phyloP scores from a whole-genome alignment of 2,113 vertebrate genomes.

The Pogonocichla stellata region DNA sequence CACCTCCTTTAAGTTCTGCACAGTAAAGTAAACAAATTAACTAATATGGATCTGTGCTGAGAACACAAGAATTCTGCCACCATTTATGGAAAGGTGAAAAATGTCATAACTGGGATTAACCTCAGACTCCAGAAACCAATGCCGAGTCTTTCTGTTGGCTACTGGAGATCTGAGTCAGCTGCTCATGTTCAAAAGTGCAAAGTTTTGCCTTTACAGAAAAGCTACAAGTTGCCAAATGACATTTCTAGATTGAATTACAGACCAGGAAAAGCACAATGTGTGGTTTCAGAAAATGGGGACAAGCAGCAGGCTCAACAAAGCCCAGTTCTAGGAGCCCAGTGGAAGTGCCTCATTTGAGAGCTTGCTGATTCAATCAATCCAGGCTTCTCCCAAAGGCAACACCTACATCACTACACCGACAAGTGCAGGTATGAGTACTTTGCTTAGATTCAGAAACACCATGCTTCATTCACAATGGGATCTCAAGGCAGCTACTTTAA shows the following conservation, averaged over 20 bases:
- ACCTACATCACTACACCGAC: background rate
- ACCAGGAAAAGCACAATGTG: background rate
- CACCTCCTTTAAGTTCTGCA: background rate
- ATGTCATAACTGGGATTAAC: background rate
- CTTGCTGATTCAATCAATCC: background rate
- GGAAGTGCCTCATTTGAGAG: fast-evolving
- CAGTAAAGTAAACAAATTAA: background rate
- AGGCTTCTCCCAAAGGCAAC: background rate
- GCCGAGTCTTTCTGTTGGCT: background rate
- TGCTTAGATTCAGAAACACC: background rate
- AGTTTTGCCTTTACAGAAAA: background rate
- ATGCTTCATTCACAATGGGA: background rate
- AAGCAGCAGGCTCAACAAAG: background rate
- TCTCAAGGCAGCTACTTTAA: background rate
- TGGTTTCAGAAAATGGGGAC: background rate
- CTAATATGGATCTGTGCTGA: background rate
- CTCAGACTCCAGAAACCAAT: background rate
- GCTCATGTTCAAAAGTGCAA: background rate
- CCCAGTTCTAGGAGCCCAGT: background rate
- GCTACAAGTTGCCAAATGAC: background rate
- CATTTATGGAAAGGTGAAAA: background rate
- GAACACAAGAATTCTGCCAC: background rate
- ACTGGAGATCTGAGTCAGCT: background rate
- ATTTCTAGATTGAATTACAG: background rate
- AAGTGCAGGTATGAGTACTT: background rate